phyloP scores from a whole-genome alignment of 2,888 invertebrate species.

The Cryptocephalus primarius region DNA sequence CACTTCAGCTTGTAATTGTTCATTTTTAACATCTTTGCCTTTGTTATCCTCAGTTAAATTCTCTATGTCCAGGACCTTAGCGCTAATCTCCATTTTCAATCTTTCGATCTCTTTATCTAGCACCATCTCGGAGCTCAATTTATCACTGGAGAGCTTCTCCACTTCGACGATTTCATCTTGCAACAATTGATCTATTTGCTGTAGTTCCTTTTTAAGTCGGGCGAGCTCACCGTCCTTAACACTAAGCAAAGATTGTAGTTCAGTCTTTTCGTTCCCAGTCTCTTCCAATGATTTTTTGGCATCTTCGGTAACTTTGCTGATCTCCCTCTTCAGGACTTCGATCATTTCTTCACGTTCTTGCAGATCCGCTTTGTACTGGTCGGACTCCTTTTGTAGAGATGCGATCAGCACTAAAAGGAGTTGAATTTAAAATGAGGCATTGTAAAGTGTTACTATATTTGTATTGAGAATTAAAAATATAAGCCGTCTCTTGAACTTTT shows the following conservation, averaged over 20 bases:
- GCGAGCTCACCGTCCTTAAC: constrained; percentile 10
- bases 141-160: constrained; percentile 17
- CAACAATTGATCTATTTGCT: constrained; percentile 23
- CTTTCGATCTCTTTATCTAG: constrained; percentile 27
- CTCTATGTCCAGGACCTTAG: constrained; percentile 42
- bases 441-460: constrained; percentile 3
- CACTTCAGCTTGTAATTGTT: constrained; percentile 6
- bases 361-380: constrained; percentile 19
- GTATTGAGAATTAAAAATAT: neutral
- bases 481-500: neutral
- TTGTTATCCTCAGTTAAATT: constrained; percentile 37
- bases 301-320: constrained; percentile 16
- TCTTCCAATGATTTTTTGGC: constrained; percentile 5
- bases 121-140: constrained; percentile 20
- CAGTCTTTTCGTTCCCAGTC: constrained; percentile 9
- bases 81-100: constrained; percentile 38
- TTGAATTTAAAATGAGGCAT: constrained; percentile 19
- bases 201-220: constrained; percentile 25
- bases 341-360: constrained; percentile 17
- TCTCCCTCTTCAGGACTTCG: constrained; percentile 20
- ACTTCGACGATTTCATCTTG: constrained; percentile 20
- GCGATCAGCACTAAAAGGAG: constrained; percentile 17
- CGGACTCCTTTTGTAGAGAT: constrained; percentile 21
- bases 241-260: constrained; percentile 9
- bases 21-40: constrained; percentile 25